Conservation (phyloP, 2,113 vertebrate species). For the Corydoras sp. region DNA sequence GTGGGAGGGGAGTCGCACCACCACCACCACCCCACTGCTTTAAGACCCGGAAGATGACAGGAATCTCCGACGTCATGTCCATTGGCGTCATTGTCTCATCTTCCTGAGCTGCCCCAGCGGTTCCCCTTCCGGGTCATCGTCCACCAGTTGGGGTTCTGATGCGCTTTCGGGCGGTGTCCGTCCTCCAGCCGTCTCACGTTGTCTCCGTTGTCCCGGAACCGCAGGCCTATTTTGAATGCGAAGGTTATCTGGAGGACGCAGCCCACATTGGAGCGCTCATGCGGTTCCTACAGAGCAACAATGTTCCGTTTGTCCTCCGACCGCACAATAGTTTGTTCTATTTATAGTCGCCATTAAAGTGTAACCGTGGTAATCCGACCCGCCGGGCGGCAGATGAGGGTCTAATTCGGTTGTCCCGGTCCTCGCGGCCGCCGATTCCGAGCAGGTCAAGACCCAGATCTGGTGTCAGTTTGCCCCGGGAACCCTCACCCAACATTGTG, state of each 20-base stretch:
- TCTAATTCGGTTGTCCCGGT: slow-evolving; percentile 33
- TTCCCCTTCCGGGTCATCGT: slow-evolving; percentile 42
- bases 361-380: slow-evolving; percentile 42
- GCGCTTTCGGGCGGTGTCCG: not conserved
- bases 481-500: slow-evolving; percentile 45
- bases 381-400: slow-evolving; percentile 35
- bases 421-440: slow-evolving; percentile 49
- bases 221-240: not conserved
- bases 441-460: slow-evolving; percentile 57
- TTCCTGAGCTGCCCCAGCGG: slow-evolving; percentile 56
- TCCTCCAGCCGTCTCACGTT: not conserved
- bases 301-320: slow-evolving; percentile 35
- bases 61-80: slow-evolving; percentile 43
- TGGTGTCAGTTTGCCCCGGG: slow-evolving; percentile 49
- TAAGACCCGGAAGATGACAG: slow-evolving; percentile 23
- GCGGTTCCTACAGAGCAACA: not conserved
- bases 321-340: slow-evolving; percentile 21
- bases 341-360: slow-evolving; percentile 27
- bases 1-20: slow-evolving; percentile 1
- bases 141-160: not conserved
- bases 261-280: not conserved
- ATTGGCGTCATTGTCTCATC: slow-evolving; percentile 56
- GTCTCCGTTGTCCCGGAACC: too few species aligned
- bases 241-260: not conserved
- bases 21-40: slow-evolving; percentile 27